Base-by-base conservation (phyloP, 1,140 invertebrate species). In the Drosophila nigromelanica region DNA sequence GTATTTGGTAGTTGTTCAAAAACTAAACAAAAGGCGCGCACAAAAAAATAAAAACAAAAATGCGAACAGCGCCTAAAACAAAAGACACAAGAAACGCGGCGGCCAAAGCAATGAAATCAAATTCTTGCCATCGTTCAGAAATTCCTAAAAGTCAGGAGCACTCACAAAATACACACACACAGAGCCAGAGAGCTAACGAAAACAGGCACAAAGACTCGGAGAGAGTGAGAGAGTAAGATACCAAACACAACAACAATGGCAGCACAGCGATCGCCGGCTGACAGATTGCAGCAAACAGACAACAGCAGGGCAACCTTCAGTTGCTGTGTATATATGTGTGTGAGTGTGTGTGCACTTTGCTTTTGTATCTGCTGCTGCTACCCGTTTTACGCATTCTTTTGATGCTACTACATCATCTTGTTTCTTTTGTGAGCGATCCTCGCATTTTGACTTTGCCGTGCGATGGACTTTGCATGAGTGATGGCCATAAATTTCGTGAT, bases 401-500 rank as follows among this genome's bases (percentile, higher is more conserved):
- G 67, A 78, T 80, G 60, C 74, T 62, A 52, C 56, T 55, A 47
- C 55, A 50, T 59, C 78, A 61, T 67, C 60, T 42, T 42, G 60
- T 83, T 83, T 74, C 78, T 87, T 86, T 87, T 81, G 81, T 87
- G 82, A 81, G 78, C 86, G 82, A 86, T 85, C 81, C 82, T 86
- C 82, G 67, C 68, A 83, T 77, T 69, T 69, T 62, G 71, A 73
- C 71, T 55, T 35, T 42, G 64, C 42, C 37, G 40, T 15, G 15
- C 27, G 27, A 42, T 45, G 45, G 61, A 54, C 70, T 42, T 69
- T 68, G 66, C 56, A 51, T 71, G 59, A 75, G 47, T 45, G 59
- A 71, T 74, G 68, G 50, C 58, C 51, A 56, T 70, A 61, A 73
- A 72, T 66, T 67, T 58, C 47, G 64, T 55, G 66, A 73, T 74